Percentiles rank a stretch among this genome's conserved stretches.
Conservation (phyloP, 92 coral and sea anemone genomes). For the Epizoanthus stellaris region DNA sequence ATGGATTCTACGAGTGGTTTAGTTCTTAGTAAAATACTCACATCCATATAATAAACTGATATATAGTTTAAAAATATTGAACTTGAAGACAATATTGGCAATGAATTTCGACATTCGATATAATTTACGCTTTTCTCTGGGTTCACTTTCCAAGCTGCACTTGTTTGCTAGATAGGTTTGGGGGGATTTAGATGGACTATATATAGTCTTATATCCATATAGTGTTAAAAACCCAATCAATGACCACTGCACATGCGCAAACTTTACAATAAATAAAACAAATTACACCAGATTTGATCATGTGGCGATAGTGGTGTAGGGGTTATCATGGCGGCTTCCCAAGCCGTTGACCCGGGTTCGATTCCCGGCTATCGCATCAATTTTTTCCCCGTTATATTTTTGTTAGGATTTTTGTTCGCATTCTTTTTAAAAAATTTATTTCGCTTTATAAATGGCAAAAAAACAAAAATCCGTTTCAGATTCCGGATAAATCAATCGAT, state of each 20-base stretch:
- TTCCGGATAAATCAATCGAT: background rate
- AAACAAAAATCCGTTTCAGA: background rate
- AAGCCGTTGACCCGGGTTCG: slow-evolving; percentile 99
- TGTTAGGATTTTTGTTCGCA: background rate
- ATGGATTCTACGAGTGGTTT: no score
- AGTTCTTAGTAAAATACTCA: no score
- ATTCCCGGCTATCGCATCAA: slow-evolving; percentile 99
- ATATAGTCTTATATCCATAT: no score
- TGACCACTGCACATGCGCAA: background rate
- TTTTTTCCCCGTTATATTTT: background rate
- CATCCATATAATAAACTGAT: no score
- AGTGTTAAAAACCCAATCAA: background rate
- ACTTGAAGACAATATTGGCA: no score
- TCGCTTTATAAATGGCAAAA: background rate
- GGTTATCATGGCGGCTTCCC: slow-evolving; percentile 99
- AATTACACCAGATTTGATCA: fast-evolving
- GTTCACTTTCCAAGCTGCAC: background rate
- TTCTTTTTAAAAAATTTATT: background rate
- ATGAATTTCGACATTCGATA: no score
- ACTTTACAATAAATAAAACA: background rate
- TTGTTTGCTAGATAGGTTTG: no score
- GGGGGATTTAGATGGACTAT: no score
- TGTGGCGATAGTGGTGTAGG: slow-evolving; percentile 99
- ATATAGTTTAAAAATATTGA: no score
- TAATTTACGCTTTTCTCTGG: background rate